Base-by-base conservation (phyloP, 2,888 invertebrate genomes). In the Toxonevra muliebris region DNA sequence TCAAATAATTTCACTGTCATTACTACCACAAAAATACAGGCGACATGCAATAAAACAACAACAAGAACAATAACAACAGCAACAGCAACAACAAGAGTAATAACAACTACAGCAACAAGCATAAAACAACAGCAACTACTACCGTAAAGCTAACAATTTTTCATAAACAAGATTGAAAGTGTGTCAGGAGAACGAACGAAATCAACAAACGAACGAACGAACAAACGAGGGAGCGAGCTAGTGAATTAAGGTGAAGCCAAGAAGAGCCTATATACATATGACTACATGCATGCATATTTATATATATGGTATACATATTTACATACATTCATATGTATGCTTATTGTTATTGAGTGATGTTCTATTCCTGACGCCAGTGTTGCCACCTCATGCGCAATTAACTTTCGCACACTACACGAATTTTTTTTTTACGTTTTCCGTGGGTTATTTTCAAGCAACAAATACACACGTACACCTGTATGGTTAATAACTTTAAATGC, bases 1-100 rank as follows among this genome's bases (percentile, higher is more conserved):
- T 80, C 79, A 69, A 73, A 71, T 75, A 81, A 80, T 82, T 81
- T 82, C 80, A 81, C 80, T 82, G 81, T 82, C 82, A 82, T 62
- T 70, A 58, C 50, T 68, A 72, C 66, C 48, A 57, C 57, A 69
- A 68, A 68, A 68, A 61, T 54, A 63, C 57, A 50, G 20, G 42
- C 45, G 61, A 30, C 65, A 69, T 69, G 71, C 70, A 69, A 70
- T 66, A 55, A 59, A 62, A 55, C n/a, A 65, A 20, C 45, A 62
- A 53, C 55, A 42, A 45, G 10, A n/a, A 40, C 60, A 41, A 58
- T 12, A 64, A 19, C 50, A 30, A 20, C 52, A 57, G 3, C 12
- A 59, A 41, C 43, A 64, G 8, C 58, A 0, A 4, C 42, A n/a
- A 61, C 30, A 19, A 66, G 64, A 8, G 5, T 50, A 12, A 60